These are phyloP conservation scores for Grammomys surdaster DNA, from an alignment of 2,113 vertebrate species.

Conservation along the genomic window DNA sequence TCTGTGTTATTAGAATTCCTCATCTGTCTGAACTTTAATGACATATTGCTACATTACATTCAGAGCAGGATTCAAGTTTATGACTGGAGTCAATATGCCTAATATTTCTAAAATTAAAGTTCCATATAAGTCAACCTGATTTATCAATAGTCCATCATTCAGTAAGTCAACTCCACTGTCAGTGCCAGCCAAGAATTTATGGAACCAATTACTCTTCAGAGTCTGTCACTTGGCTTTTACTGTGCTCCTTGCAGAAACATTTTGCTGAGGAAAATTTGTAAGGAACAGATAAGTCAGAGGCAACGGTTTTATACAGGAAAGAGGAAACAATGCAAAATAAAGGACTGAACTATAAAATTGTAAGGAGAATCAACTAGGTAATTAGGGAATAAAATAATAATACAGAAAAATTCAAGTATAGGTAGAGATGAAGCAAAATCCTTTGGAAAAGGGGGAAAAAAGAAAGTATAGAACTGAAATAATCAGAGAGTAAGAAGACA, in stretches of 20 bases:
- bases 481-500: constrained; percentile 6
- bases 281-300: constrained; percentile 13
- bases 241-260: background rate
- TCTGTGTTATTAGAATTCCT: constrained; percentile 46
- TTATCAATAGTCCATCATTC: constrained; percentile 58
- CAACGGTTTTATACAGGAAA: background rate
- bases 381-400: background rate
- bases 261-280: constrained; percentile 52
- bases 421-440: background rate
- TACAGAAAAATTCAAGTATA: constrained; percentile 4
- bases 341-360: background rate
- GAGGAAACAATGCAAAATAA: constrained; percentile 2
- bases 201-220: constrained; percentile 57
- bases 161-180: constrained; percentile 38
- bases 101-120: constrained; percentile 64
- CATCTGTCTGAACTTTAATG: constrained; percentile 41
- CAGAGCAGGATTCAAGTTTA: constrained; percentile 47
- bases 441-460: background rate
- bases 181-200: constrained; percentile 49
- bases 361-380: background rate
- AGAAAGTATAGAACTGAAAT: constrained; percentile 8
- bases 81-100: constrained; percentile 31
- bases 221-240: constrained; percentile 11
- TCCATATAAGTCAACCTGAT: constrained; percentile 51
- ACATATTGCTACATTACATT: background rate